Evolutionary conservation across 1,140 invertebrate genomes (phyloP).

Genomic region (Drosophila gunungcola): DNA sequence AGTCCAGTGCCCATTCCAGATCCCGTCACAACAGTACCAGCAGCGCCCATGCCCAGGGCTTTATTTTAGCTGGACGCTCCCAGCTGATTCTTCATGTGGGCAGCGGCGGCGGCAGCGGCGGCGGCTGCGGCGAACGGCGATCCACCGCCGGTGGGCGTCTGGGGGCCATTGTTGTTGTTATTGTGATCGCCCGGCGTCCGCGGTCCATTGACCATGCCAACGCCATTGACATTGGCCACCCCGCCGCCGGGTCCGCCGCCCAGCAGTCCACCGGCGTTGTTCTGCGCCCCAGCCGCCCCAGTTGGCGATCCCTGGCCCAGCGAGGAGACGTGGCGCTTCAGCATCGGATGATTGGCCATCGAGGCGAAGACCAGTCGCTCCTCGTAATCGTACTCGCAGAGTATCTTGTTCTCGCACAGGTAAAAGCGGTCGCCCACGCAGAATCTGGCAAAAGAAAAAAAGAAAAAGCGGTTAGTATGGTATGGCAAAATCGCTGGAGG

Average conservation of each 20-base stretch:
- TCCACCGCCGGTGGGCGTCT: constrained; percentile 64
- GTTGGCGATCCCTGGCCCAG: constrained; percentile 79
- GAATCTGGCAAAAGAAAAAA: constrained; percentile 89
- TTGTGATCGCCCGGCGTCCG: constrained; percentile 81
- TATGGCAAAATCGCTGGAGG: constrained; percentile 26
- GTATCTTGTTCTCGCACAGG: constrained; percentile 98
- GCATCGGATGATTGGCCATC: constrained; percentile 96
- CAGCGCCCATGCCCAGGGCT: constrained; percentile 60
- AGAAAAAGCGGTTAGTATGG: background rate
- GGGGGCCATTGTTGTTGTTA: constrained; percentile 80
- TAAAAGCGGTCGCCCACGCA: constrained; percentile 98
- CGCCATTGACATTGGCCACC: constrained; percentile 37
- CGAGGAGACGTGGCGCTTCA: constrained; percentile 92
- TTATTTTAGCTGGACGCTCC: constrained; percentile 85
- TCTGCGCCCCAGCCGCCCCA: constrained; percentile 42
- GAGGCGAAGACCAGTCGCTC: constrained; percentile 95
- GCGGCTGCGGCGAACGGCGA: constrained; percentile 75
- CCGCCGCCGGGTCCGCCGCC: constrained; percentile 33
- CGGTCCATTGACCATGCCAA: constrained; percentile 66
- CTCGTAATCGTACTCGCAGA: constrained; percentile 99
- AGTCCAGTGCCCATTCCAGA: constrained; percentile 2
- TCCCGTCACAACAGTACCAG: constrained; percentile 21
- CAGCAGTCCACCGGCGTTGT: constrained; percentile 44
- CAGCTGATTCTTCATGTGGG: constrained; percentile 83
- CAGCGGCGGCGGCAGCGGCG: constrained; percentile 71